Evolutionary conservation across 2,888 invertebrate species (phyloP), one percentile per base, ranked within the genome.

Genomic region (Cepaea hortensis): DNA sequence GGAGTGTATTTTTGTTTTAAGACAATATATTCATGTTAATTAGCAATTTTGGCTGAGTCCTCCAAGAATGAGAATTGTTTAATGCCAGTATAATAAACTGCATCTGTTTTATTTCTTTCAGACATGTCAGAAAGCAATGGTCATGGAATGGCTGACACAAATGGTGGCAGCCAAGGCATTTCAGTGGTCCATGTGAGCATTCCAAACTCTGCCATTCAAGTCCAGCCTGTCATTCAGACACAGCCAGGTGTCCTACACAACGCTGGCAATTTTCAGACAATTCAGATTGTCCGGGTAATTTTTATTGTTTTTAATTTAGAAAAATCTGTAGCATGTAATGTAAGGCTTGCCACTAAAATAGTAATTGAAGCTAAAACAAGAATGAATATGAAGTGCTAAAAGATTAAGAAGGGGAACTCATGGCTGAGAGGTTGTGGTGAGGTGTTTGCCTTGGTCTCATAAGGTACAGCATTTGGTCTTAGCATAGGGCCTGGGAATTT

Each of bases 231-330:
- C 61, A 94, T 94, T 82, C 94, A 94, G 89, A 97, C 98, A 90
- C 82, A 82, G 35, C 98, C 98, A 94, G 98, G 98, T 90, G 98
- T 98, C 85, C 98, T 98, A 95, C 98, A 98, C 95, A 97, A 97
- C 87, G 97, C 97, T 62, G 97, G 97, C 90, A 97, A 97, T 88
- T 96, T 98, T 93, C 97, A 97, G 95, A 96, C 97, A 85, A 96
- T 98, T 94, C 97, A 98, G 96, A 97, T 97, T 65, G 93, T 92
- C n/a, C 88, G 93, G 89, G 92, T 92, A 90, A 86, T 90, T 88
- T 65, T 77, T 76, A 35, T 76, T 55, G 9, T 55, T 18, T 20
- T 72, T 73, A 15, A 48, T 48, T 20, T 55, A 9, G 5, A 48
- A 50, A 81, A 79, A 55, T 55, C 11, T 55, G 55, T 11, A 55